phyloP scores from a whole-genome alignment of 2,888 invertebrate genomes.

The Leucoptera coffeella region DNA sequence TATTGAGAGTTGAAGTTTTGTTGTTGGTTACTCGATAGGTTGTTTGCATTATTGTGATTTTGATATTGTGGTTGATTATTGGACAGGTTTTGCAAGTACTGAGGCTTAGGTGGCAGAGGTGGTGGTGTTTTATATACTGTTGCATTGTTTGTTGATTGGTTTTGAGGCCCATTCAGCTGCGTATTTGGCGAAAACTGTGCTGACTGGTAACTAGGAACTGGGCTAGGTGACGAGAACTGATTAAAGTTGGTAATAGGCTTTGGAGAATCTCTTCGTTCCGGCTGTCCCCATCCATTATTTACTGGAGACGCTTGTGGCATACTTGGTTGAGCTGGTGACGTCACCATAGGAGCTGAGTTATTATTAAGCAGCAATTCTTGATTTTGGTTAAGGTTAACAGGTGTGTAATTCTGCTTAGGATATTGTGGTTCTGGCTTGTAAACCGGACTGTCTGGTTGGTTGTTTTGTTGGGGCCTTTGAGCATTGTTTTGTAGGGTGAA shows the following conservation, averaged over 20 bases:
- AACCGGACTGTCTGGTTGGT: conserved; percentile 37
- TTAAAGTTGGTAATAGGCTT: conserved; percentile 13
- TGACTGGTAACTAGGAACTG: conserved; percentile 19
- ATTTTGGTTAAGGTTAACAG: conserved; percentile 27
- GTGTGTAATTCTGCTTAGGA: conserved; percentile 28
- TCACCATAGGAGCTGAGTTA: no score
- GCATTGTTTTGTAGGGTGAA: conserved; percentile 21
- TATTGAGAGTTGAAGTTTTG: conserved; percentile 18
- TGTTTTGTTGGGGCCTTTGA: conserved; percentile 18
- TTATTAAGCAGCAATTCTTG: conserved; percentile 49
- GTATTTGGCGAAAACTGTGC: conserved; percentile 20
- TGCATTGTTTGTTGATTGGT: conserved; percentile 17
- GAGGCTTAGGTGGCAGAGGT: conserved; percentile 22
- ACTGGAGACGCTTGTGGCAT: conserved; percentile 24
- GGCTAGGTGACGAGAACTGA: no score
- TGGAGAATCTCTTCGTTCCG: conserved; percentile 38
- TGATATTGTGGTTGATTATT: conserved; percentile 16
- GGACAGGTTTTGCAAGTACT: conserved; percentile 15
- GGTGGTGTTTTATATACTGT: conserved; percentile 32
- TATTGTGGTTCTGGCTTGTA: conserved; percentile 44
- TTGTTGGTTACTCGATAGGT: conserved; percentile 11
- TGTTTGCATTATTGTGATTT: conserved; percentile 19
- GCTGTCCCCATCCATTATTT: conserved; percentile 34
- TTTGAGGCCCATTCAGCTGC: conserved; percentile 12
- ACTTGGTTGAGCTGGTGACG: conserved; percentile 42